Evolutionary conservation across 2,797 vertebrate species (phyloP).

Genomic region (Sphenopsis melanotis): DNA sequence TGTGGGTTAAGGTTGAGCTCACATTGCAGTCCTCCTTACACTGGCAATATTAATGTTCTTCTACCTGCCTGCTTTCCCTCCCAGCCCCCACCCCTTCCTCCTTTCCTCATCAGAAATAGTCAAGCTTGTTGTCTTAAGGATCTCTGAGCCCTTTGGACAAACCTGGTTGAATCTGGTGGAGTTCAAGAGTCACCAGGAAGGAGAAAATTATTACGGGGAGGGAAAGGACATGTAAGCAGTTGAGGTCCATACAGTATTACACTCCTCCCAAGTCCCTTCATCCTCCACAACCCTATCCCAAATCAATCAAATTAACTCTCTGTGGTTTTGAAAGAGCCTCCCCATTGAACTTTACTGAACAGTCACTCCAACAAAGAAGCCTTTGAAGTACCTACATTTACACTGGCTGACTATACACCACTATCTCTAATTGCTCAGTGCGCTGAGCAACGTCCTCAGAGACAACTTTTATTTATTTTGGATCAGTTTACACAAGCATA

Average conservation of each 20-base stretch:
- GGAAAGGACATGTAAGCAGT: not conserved
- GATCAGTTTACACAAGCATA: not conserved
- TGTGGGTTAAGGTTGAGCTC: not conserved
- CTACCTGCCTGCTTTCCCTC: not conserved
- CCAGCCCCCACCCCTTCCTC: not conserved
- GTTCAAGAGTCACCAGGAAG: not conserved
- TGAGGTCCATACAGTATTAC: not conserved
- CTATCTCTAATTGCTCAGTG: not conserved
- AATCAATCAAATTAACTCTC: not conserved
- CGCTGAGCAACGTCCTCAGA: not conserved
- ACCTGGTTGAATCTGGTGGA: not conserved
- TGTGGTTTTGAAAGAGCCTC: not conserved
- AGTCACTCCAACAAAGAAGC: not conserved
- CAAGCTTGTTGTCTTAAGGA: not conserved
- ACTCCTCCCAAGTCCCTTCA: not conserved
- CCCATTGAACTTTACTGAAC: not conserved
- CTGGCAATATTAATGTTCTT: not conserved
- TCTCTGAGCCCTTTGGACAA: not conserved
- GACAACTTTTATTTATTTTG: constrained; percentile 35
- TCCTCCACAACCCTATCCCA: not conserved
- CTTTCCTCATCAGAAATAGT: not conserved
- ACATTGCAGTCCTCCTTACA: not conserved
- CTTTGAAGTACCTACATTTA: not conserved
- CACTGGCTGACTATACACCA: not conserved
- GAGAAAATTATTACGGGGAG: not conserved